Percentiles rank a stretch among this genome's conserved stretches.
Evolutionary conservation across 2,888 invertebrate species (phyloP).

Genomic region (Lottia scabra): DNA sequence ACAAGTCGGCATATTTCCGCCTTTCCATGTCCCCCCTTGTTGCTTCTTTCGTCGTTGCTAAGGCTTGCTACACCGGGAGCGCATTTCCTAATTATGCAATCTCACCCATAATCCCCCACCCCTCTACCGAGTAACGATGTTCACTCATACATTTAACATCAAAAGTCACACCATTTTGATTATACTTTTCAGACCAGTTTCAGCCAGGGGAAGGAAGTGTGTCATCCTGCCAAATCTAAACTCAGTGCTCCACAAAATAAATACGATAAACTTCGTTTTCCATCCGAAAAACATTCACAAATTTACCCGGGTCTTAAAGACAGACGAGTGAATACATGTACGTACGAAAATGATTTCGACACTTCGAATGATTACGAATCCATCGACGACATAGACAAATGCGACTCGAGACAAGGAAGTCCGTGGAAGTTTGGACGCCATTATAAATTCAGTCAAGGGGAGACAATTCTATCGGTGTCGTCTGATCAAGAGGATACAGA

Average conservation of each 20-base stretch:
- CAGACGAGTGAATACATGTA: neutral
- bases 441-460: neutral
- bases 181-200: neutral
- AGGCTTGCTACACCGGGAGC: too few species aligned
- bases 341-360: neutral
- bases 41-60: too few species aligned
- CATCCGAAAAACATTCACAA: neutral
- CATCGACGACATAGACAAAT: neutral
- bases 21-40: too few species aligned
- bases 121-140: too few species aligned
- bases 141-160: too few species aligned
- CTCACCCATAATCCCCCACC: too few species aligned
- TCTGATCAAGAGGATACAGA: neutral
- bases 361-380: neutral
- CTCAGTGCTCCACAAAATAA: neutral
- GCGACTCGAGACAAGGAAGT: neutral
- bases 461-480: neutral
- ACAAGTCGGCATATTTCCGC: too few species aligned
- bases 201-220: neutral
- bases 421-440: neutral
- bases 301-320: neutral
- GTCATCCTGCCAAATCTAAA: neutral
- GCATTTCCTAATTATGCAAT: too few species aligned
- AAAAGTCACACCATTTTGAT: neutral
- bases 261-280: slow-evolving; percentile 2